phyloP scores from a whole-genome alignment of 1,140 invertebrate genomes.

The Probaryconus sp. region DNA sequence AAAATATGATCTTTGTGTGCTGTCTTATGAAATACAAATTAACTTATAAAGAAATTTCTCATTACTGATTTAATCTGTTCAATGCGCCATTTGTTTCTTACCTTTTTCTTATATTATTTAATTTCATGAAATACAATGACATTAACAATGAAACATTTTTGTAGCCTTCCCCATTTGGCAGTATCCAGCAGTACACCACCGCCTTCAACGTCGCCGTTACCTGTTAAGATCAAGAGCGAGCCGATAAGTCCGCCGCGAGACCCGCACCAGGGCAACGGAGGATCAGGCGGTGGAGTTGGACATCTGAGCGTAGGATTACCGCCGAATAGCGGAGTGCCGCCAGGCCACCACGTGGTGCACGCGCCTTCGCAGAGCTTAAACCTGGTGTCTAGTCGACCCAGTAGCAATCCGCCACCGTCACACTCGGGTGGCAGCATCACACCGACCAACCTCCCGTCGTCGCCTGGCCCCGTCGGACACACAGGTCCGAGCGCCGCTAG shows the following conservation, averaged over 20 bases:
- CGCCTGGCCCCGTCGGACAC: constrained; percentile 74
- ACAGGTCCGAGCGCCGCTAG: constrained; percentile 76
- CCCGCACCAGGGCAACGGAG: constrained; percentile 74
- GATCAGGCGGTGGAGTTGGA: constrained; percentile 66
- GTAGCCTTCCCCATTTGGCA: constrained; percentile 85
- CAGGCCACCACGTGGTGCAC: constrained; percentile 76
- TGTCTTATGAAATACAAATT: too few species aligned
- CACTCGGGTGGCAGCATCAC: constrained; percentile 85
- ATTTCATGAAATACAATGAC: too few species aligned
- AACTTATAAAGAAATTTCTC: too few species aligned
- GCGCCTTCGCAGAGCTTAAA: constrained; percentile 82
- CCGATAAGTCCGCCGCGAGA: constrained; percentile 93
- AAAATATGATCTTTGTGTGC: too few species aligned
- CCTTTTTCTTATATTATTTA: too few species aligned
- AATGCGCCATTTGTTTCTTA: too few species aligned
- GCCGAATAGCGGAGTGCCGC: constrained; percentile 54
- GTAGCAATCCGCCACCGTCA: constrained; percentile 75
- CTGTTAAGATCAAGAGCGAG: constrained; percentile 96
- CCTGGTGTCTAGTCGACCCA: constrained; percentile 72
- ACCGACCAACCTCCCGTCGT: constrained; percentile 86
- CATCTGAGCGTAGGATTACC: constrained; percentile 72
- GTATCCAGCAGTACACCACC: constrained; percentile 91
- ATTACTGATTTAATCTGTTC: too few species aligned
- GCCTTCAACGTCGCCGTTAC: constrained; percentile 86
- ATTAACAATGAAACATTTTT: constrained; percentile 23